Conservation (phyloP, 2,113 vertebrate genomes). For the Sarotherodon lohbergeri region DNA sequence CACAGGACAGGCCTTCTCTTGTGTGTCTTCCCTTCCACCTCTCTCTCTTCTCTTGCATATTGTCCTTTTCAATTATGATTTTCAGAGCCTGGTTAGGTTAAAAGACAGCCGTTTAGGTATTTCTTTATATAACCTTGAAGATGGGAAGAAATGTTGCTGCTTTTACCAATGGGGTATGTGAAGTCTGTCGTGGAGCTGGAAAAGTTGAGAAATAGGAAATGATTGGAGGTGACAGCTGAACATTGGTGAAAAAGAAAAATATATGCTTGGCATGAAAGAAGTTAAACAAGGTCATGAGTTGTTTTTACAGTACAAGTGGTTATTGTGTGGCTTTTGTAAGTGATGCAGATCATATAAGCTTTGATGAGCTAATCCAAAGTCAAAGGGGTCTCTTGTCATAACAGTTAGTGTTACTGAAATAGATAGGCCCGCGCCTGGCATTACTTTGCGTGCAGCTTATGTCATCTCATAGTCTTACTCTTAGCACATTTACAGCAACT, state of each 20-base stretch:
- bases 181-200: neutral
- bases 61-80: neutral
- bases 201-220: neutral
- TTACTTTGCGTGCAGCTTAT: conserved; percentile 25
- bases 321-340: conserved; percentile 7
- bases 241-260: neutral
- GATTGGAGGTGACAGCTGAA: neutral
- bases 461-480: conserved; percentile 34
- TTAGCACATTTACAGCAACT: conserved; percentile 28
- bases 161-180: neutral
- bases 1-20: conserved; percentile 26
- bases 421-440: neutral
- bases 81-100: neutral
- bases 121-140: neutral
- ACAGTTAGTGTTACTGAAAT: conserved; percentile 37
- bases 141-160: neutral
- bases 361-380: conserved; percentile 21
- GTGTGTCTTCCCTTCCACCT: neutral
- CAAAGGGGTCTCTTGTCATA: conserved; percentile 33
- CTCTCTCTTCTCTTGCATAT: neutral
- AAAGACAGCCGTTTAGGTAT: neutral
- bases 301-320: neutral
- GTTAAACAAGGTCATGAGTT: neutral
- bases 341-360: conserved; percentile 20
- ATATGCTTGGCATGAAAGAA: neutral